These are phyloP conservation scores for Cuculus canorus DNA, from an alignment of 2,797 vertebrate genomes.

Conservation along the genomic window DNA sequence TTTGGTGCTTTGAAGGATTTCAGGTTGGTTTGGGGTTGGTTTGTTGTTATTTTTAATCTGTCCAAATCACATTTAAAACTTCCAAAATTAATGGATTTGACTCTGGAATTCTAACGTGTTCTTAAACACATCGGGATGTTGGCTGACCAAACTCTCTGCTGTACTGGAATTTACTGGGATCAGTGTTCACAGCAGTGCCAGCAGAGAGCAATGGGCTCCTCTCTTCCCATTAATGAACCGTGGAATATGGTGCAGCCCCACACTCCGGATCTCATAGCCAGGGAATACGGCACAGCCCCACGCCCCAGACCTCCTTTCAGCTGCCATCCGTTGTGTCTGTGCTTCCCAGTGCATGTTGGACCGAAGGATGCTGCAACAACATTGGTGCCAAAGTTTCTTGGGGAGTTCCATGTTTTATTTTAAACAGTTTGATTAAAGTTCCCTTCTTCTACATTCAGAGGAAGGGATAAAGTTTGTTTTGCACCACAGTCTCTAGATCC, in stretches of 20 bases:
- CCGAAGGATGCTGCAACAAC: not conserved
- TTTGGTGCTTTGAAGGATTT: not conserved
- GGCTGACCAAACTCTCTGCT: not conserved
- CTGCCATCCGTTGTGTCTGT: accelerated
- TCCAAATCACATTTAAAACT: not conserved
- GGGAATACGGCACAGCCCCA: accelerated
- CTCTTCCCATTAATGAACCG: too few species aligned
- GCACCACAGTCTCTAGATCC: not conserved
- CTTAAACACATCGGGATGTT: not conserved
- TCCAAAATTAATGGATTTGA: not conserved
- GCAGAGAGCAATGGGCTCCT: not conserved
- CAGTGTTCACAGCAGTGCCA: not conserved
- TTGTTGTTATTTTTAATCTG: not conserved
- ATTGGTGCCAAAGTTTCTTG: not conserved
- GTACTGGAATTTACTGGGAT: not conserved
- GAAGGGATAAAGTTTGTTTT: not conserved
- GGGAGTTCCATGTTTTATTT: not conserved
- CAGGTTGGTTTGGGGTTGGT: not conserved
- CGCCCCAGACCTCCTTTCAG: not conserved
- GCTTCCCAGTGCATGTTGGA: not conserved
- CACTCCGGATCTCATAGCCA: too few species aligned
- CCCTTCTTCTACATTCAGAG: not conserved
- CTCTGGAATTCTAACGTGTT: not conserved
- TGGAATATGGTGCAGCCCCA: too few species aligned
- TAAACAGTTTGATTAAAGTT: not conserved